Evolutionary conservation across 2,888 invertebrate species (phyloP).

Genomic region (Teinopalpus imperialis): DNA sequence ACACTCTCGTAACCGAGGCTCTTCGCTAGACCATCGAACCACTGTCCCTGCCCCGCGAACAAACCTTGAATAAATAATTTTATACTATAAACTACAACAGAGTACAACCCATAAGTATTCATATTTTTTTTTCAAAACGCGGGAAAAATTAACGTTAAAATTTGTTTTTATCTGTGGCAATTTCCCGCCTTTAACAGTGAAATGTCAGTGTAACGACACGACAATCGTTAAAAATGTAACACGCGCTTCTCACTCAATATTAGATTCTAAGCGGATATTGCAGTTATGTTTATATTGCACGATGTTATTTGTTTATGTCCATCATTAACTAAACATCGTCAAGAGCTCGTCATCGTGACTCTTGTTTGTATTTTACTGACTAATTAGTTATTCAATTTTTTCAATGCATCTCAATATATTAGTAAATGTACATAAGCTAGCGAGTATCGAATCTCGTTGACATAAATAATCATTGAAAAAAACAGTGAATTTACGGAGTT

Average conservation of each 20-base stretch:
- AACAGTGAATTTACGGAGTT: no score
- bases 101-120: not conserved
- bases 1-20: slow-evolving; percentile 84
- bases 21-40: slow-evolving; percentile 87
- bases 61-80: slow-evolving; percentile 59
- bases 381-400: no score
- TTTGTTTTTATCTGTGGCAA: no score
- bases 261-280: not conserved
- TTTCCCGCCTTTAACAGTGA: not conserved
- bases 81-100: not conserved
- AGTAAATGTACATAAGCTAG: no score
- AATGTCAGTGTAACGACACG: not conserved
- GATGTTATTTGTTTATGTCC: slow-evolving; percentile 6
- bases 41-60: slow-evolving; percentile 81
- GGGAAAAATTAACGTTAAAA: no score
- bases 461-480: no score
- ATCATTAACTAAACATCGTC: slow-evolving; percentile 7
- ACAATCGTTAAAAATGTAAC: no score
- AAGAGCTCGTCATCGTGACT: slow-evolving; percentile 4
- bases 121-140: no score
- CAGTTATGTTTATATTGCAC: not conserved
- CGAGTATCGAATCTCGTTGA: no score
- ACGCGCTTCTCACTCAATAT: no score
- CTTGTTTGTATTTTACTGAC: not conserved
- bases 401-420: no score